Base-by-base conservation (phyloP, 1,140 invertebrate species). In the Thalassaphorura encarpata region DNA sequence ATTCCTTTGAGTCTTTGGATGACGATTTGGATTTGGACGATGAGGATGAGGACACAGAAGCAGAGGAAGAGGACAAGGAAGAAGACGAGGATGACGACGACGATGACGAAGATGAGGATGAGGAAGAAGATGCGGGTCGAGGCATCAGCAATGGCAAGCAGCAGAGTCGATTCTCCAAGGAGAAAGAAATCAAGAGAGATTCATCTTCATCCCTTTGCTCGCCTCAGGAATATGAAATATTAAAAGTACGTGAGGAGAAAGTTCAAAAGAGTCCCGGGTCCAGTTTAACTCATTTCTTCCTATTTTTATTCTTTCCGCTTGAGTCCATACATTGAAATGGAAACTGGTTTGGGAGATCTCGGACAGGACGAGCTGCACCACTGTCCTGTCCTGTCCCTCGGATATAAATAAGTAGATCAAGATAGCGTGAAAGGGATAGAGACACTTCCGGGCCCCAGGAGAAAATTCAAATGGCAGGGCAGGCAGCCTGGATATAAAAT, bases 201-300 rank as follows among this genome's bases (percentile, higher is more conserved):
- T 50, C 46, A 11, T 23, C 46, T 23, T 8, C 58, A 56, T 56
- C 73, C 28, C 72, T 75, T 31, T 83, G 80, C 66, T 75, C 79
- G n/a, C 73, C 80, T 56, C 78, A 82, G 59, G 78, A 81, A 69
- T 83, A 82, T 67, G 81, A 82, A 73, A 80, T 82, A 58, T 79
- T 83, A 73, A 83, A 83, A 75, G 79, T 80, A 67, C 65, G 65
- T 60, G 42, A 36, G 33, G 19, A 36, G 58, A 52, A 19, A 27
- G 6, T 45, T 29, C 15, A 42, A 57, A 46, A 56, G 42, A 52
- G 55, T 52, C 33, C n/a, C 19, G 19, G 4, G 5, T n/a, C 6
- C 6, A n/a, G n/a, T n/a, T n/a, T n/a, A n/a, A n/a, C n/a, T n/a
- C n/a, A n/a, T n/a, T n/a, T n/a, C n/a, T n/a, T n/a, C n/a, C n/a